Conservation (phyloP, 1,140 invertebrate genomes). For the Paraescarpia echinospica region DNA sequence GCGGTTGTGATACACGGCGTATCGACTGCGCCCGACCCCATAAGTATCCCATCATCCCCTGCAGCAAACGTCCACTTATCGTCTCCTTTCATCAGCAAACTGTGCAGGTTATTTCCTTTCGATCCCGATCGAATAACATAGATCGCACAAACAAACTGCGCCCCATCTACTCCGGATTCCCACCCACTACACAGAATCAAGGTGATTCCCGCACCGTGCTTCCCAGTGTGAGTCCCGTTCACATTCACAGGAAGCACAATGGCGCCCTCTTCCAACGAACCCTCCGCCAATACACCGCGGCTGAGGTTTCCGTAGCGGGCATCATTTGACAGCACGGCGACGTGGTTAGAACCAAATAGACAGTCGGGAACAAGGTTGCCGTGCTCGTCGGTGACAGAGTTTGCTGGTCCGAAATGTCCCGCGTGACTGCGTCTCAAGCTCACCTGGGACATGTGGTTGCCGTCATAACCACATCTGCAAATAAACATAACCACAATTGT, state of each 20-base stretch:
- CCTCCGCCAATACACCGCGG: conserved; percentile 34
- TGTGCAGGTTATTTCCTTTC: conserved; percentile 33
- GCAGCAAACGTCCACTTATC: conserved; percentile 38
- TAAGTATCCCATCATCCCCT: conserved; percentile 24
- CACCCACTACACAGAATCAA: conserved; percentile 35
- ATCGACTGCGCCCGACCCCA: conserved; percentile 27
- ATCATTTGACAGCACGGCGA: conserved; percentile 38
- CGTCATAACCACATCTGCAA: conserved; percentile 36
- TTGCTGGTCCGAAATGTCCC: conserved; percentile 40
- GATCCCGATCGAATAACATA: conserved; percentile 38
- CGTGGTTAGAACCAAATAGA: conserved; percentile 38
- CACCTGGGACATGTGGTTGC: conserved; percentile 33
- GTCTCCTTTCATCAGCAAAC: conserved; percentile 34
- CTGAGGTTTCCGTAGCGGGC: conserved; percentile 32
- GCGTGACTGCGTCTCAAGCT: conserved; percentile 26
- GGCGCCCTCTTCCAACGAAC: not conserved
- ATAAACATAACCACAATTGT: not conserved
- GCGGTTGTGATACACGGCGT: conserved; percentile 38
- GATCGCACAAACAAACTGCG: conserved; percentile 16
- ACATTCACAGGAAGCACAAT: conserved; percentile 29
- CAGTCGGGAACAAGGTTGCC: conserved; percentile 34
- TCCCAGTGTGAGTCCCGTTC: conserved; percentile 29
- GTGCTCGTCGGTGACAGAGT: conserved; percentile 33
- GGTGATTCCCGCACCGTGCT: conserved; percentile 31
- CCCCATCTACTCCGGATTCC: conserved; percentile 2